A percentile compares a stretch with the other conserved stretches of the same genome.
Conservation (phyloP, 1,140 invertebrate species). For the Lepidurus apus region DNA sequence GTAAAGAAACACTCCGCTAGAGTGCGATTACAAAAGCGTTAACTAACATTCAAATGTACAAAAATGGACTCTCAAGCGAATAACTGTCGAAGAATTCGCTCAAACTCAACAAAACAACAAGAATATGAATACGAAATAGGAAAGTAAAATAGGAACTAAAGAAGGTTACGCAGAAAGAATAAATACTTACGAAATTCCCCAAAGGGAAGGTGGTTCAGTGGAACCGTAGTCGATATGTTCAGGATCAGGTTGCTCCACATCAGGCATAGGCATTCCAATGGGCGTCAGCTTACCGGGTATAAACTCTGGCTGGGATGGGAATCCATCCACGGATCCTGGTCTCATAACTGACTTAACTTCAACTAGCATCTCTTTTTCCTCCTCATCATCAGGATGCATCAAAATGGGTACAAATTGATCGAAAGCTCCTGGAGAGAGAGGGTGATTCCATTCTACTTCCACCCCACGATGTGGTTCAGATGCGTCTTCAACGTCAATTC, state of each 20-base stretch:
- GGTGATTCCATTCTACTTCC: background rate
- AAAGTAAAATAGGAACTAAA: slow-evolving; percentile 17
- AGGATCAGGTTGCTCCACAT: background rate
- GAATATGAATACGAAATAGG: slow-evolving; percentile 37
- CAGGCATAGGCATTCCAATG: background rate
- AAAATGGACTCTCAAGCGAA: no score
- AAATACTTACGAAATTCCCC: background rate
- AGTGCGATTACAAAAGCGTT: no score
- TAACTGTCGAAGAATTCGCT: no score
- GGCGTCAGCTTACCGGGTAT: background rate
- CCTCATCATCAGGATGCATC: background rate
- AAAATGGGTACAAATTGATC: background rate
- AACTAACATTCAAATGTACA: no score
- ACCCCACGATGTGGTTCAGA: background rate
- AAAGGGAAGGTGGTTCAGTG: background rate
- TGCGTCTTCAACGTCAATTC: background rate
- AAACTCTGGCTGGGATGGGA: background rate
- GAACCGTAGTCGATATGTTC: background rate
- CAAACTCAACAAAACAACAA: slow-evolving; percentile 3
- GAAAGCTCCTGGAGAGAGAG: background rate
- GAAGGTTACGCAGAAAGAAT: slow-evolving; percentile 30
- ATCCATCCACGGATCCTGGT: background rate
- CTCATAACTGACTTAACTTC: background rate
- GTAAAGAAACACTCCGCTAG: no score
- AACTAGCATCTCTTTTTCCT: background rate